Base-by-base conservation (phyloP, 1,140 invertebrate genomes). In the Drosophila ambigua region DNA sequence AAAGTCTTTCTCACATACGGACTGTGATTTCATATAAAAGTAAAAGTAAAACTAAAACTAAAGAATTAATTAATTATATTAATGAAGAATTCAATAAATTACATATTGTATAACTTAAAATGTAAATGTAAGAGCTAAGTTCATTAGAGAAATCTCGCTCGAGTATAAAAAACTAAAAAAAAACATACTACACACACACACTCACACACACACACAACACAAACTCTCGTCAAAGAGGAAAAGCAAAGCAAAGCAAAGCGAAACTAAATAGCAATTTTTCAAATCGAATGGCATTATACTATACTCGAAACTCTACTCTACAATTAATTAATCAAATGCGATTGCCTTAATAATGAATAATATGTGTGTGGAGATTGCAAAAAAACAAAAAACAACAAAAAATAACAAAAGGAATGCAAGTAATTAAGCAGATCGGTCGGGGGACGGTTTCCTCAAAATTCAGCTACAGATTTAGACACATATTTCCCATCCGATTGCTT, bases 1-100 rank as follows among this genome's bases (percentile, higher is more conserved):
- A 88, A 88, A 69, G 84, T 88, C 87, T 91, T 89, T 91, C 83
- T 91, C 90, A 91, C 90, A 91, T 91, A 91, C 90, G 90, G 90
- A 91, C 90, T 91, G 90, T 91, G 90, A 91, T 91, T 91, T 91
- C 84, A 76, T 72, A 75, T 55, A 81, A 48, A 60, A 75, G 61
- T 75, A 72, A 58, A 72, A 54, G 63, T 54, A 87, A 73, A 63
- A 67, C 5, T 41, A 54, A 69, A 60, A 52, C 46, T 67, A 78
- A 82, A 52, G 57, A 73, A 82, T 74, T 63, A 75, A 76, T 69
- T 71, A 75, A 76, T 69, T 71, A 60, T 75, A 75, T 77, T 71
- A 49, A 75, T 49, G 39, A 67, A 39, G n/a, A 39, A 62, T 62
- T 71, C 41, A 62, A 73, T 43, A 63, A 57, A 71, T 59, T 68